These are phyloP conservation scores for Percina caprodes DNA, from an alignment of 2,113 vertebrate species.

Conservation along the genomic window DNA sequence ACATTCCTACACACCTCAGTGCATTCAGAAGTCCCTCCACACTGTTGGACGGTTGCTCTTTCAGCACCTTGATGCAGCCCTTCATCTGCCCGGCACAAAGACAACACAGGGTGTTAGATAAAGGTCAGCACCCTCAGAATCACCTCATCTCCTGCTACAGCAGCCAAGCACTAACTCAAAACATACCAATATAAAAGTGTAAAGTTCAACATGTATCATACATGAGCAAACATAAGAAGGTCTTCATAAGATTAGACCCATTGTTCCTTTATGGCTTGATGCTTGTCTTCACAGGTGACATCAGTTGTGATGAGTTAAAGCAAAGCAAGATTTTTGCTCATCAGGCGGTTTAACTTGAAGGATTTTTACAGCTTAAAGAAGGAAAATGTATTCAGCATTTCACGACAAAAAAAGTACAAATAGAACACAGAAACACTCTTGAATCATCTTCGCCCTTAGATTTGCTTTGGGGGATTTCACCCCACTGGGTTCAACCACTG, in stretches of 20 bases:
- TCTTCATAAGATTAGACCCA: not conserved
- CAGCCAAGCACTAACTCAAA: not conserved
- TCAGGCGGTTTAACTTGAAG: not conserved
- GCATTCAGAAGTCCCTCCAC: conserved; percentile 94
- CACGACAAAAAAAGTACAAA: not conserved
- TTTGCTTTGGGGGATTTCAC: too few species aligned
- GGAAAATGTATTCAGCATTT: not conserved
- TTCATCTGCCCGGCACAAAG: conserved; percentile 88
- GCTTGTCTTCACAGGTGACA: not conserved
- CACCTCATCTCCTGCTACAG: conserved; percentile 16
- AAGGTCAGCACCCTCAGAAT: conserved; percentile 72
- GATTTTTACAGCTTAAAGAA: not conserved
- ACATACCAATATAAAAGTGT: not conserved
- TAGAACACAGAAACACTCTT: not conserved
- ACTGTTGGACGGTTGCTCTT: conserved; percentile 94
- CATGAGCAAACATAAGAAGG: not conserved
- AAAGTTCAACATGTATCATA: not conserved
- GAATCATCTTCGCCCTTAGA: not conserved
- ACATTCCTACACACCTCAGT: conserved; percentile 84
- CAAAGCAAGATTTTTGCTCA: not conserved
- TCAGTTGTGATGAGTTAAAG: not conserved
- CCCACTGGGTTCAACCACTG: too few species aligned
- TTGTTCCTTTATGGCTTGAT: not conserved
- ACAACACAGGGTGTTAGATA: conserved; percentile 57
- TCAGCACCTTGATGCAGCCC: conserved; percentile 96